Evolutionary conservation across 1,140 invertebrate genomes (phyloP), one percentile per base, ranked within the genome.

Genomic region (Ceratosolen solmsi): DNA sequence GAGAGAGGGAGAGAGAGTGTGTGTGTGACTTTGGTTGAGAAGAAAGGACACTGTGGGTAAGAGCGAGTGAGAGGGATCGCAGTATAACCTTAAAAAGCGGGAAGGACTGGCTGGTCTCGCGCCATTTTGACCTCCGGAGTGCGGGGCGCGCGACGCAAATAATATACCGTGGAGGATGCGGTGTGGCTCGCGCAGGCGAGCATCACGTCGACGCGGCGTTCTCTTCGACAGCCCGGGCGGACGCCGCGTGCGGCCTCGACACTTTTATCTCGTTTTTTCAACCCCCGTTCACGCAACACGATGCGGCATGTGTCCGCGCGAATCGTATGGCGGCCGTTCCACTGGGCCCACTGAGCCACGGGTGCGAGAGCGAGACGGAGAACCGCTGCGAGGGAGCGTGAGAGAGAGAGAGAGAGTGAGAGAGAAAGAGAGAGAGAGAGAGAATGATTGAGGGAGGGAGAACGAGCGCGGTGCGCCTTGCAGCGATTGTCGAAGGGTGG

Each of bases 91-190:
- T 88, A 85, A 88, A 89, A 49, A 79, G 82, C 71, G 68, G 83
- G 58, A 77, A 81, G 63, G 68, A 75, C 81, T 85, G 46, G 17
- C 27, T 56, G 63, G 25, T 49, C 76, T 54, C 65, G 87, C 88
- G 87, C 87, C 88, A 89, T 87, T 87, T 89, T 89, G 87, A 88
- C 85, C 86, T 82, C 86, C 84, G 84, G 86, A 88, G 87, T 84
- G 81, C 54, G 76, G 79, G 1, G 63, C 15, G 76, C 77, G 51
- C 65, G 77, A 71, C 51, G 77, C 65, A 71, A 71, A 71, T 56
- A 71, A 71, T 56, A 38, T 15, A 41, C 17, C 41, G 25, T 36
- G 13, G 4, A n/a, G 5, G 74, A 46, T 5, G 56, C 51, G 51
- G 51, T 54, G 51, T 3, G 51, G 20, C 51, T 54, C 51, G 51